phyloP scores from a whole-genome alignment of 2,113 vertebrate species.

The Corydoras sp. region DNA sequence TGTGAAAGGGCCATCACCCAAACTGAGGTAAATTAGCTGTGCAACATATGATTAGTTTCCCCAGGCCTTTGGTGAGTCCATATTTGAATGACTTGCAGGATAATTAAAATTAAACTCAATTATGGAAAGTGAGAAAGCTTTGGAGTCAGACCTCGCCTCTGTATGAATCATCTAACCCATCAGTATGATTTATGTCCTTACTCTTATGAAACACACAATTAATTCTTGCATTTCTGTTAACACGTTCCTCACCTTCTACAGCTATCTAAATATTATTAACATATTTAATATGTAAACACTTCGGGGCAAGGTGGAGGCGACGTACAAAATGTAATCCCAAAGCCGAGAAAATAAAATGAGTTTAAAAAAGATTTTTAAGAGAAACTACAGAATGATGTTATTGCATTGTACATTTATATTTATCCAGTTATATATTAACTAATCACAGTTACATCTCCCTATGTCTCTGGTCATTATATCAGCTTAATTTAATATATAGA shows the following conservation, averaged over 20 bases:
- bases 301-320: too few relatives aligned
- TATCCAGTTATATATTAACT: too few relatives aligned
- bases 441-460: too few relatives aligned
- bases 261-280: neutral
- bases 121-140: neutral
- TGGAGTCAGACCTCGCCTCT: neutral
- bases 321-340: too few relatives aligned
- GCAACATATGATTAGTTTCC: neutral
- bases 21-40: neutral
- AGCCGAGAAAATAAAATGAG: too few relatives aligned
- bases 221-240: neutral
- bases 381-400: too few relatives aligned
- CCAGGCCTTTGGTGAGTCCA: neutral
- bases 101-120: constrained; percentile 1
- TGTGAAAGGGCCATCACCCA: neutral
- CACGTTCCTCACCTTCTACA: neutral
- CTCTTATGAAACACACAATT: neutral
- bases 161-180: neutral
- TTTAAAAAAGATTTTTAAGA: too few relatives aligned
- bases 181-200: neutral
- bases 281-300: neutral
- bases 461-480: too few relatives aligned
- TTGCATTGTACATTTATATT: too few relatives aligned
- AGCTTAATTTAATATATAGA: too few relatives aligned
- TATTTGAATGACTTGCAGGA: neutral